Evolutionary conservation across 2,113 vertebrate genomes (phyloP), one percentile per base, ranked within the genome.

Genomic region (Dromas ardeola): DNA sequence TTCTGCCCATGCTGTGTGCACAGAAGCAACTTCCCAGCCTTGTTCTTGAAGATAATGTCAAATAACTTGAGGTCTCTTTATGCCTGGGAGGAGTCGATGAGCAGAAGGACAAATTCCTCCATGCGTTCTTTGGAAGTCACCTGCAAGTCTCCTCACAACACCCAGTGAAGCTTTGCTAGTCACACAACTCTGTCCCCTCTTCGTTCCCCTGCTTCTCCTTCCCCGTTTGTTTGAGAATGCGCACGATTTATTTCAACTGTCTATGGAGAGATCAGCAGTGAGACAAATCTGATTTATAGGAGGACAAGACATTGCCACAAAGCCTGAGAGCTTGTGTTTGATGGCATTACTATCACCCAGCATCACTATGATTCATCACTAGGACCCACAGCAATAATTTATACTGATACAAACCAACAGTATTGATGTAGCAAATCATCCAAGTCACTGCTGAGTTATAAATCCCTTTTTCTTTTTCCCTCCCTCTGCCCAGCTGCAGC

Each of bases 281-380:
- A 90, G 85, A 86, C 90, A 90, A 91, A 81, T 78, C 67, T 81
- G 52, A 93, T 96, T 95, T 93, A 59, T 5, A 49, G 83, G 58
- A 70, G 71, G 67, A 92, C 62, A 55, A 73, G 90, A 19, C 59
- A 15, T 23, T 1, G 0, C 49, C 59, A 80, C 79, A 73, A 74
- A 94, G 63, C 79, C 85, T 16, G 26, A 63, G 76, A 85, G 78
- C 87, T 70, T 38, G n/a, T 81, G 79, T 88, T 53, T 66, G 96
- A 88, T 78, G 80, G 85, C 47, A 11, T 58, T 70, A 36, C 90
- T 73, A 29, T 80, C 87, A 23, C 45, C 52, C 62, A 92, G 29
- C 74, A 53, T 11, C 15, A 45, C 97, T 66, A 19, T 50, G 74
- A 83, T 74, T 52, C 92, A 67, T 90, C 76, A 42, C 50, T 34